Percentiles rank a stretch among this genome's conserved stretches.
These are phyloP conservation scores for Prionailurus bengalensis DNA, from an alignment of 2,113 vertebrate genomes.

Conservation along the genomic window DNA sequence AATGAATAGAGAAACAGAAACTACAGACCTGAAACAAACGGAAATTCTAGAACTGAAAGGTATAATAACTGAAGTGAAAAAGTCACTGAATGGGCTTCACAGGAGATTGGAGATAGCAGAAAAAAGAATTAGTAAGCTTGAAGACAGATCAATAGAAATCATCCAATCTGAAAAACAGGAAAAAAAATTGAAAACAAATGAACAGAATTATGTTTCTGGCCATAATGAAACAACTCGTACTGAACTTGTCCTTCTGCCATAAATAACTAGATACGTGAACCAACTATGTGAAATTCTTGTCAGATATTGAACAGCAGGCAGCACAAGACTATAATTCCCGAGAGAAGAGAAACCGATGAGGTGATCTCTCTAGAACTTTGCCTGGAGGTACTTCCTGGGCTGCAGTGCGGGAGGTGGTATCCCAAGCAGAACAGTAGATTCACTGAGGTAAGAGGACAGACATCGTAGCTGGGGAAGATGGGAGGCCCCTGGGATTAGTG, in stretches of 20 bases:
- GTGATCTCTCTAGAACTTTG: background rate
- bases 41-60: background rate
- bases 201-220: background rate
- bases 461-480: background rate
- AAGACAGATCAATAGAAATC: background rate
- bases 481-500: background rate
- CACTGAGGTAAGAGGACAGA: background rate
- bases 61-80: background rate
- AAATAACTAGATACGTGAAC: background rate
- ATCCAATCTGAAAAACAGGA: background rate
- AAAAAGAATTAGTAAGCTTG: background rate
- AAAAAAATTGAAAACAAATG: background rate
- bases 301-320: background rate
- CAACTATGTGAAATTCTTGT: background rate
- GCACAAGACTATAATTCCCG: background rate
- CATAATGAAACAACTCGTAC: background rate
- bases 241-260: background rate
- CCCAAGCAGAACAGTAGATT: background rate
- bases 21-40: background rate
- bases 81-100: background rate
- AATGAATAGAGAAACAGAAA: background rate
- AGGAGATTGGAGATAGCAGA: background rate
- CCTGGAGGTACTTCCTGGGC: background rate
- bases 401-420: background rate
- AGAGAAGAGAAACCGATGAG: background rate